These are phyloP conservation scores for Nipponacmea schrenckii DNA, from an alignment of 2,888 invertebrate species.

Conservation along the genomic window DNA sequence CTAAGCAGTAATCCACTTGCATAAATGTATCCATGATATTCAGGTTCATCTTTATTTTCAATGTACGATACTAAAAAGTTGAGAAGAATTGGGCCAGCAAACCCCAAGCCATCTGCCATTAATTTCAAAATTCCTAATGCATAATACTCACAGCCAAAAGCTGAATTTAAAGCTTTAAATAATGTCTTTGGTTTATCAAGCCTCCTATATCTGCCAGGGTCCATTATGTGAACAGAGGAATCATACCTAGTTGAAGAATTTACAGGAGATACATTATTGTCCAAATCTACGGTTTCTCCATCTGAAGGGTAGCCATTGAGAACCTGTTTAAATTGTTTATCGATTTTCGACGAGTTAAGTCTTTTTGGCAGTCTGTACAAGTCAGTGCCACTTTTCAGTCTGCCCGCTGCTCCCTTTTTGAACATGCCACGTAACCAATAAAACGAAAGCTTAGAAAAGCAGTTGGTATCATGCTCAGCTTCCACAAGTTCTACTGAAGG, in stretches of 20 bases:
- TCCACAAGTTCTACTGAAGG: constrained; percentile 22
- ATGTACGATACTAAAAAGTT: constrained; percentile 84
- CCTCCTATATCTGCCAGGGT: constrained; percentile 6
- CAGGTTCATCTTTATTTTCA: constrained; percentile 77
- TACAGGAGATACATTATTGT: constrained; percentile 9
- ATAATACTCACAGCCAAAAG: constrained; percentile 64
- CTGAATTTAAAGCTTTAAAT: constrained; percentile 50
- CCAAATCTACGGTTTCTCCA: neutral
- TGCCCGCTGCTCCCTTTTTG: constrained; percentile 64
- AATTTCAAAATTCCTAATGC: constrained; percentile 73
- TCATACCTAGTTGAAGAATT: constrained; percentile 12
- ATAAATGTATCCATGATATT: constrained; percentile 67
- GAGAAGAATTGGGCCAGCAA: constrained; percentile 89
- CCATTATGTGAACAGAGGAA: constrained; percentile 8
- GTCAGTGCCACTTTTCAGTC: constrained; percentile 72
- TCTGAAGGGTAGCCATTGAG: constrained; percentile 26
- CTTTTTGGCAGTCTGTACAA: constrained; percentile 58
- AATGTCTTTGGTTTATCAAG: constrained; percentile 30
- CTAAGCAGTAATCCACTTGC: constrained; percentile 76
- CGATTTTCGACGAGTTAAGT: constrained; percentile 51
- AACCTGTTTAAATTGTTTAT: constrained; percentile 44
- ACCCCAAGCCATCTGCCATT: constrained; percentile 83
- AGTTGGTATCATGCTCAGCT: constrained; percentile 78
- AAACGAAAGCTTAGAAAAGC: constrained; percentile 82
- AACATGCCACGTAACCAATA: constrained; percentile 89